Percentiles rank a stretch among this genome's conserved stretches.
Conservation (phyloP, 2,888 invertebrate genomes). For the Chrysina gloriosa region DNA sequence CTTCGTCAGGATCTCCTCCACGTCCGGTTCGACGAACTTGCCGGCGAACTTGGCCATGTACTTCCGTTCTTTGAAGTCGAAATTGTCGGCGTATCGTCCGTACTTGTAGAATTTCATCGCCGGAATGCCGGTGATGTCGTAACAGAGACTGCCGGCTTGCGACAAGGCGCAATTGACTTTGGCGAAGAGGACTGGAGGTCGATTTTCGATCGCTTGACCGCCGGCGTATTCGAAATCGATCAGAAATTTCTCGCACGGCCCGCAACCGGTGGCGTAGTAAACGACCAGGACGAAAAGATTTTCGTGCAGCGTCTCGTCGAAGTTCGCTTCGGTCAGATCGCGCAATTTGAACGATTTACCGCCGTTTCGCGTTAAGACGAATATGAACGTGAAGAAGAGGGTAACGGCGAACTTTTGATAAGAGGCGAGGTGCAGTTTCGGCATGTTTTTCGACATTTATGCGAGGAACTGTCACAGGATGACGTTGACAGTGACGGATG, state of each 20-base stretch:
- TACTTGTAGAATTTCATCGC: conserved; percentile 31
- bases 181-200: conserved; percentile 20
- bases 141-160: not conserved
- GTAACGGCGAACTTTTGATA: conserved; percentile 6
- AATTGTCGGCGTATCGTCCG: conserved; percentile 26
- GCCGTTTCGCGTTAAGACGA: not conserved
- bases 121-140: conserved; percentile 29
- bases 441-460: not conserved
- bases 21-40: conserved; percentile 7
- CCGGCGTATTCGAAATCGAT: conserved; percentile 35
- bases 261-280: conserved; percentile 21
- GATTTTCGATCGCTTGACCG: not conserved
- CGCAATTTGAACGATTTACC: not conserved
- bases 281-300: conserved; percentile 26
- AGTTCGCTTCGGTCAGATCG: conserved; percentile 16
- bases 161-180: conserved; percentile 23
- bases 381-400: not conserved
- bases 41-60: conserved; percentile 16
- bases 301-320: conserved; percentile 2
- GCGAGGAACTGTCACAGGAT: not conserved
- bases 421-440: not conserved
- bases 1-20: conserved; percentile 16
- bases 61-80: not conserved
- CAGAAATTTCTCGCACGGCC: conserved; percentile 26
- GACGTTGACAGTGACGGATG: no score